Percentiles rank a stretch among this genome's conserved stretches.
phyloP scores from a whole-genome alignment of 2,113 vertebrate genomes.

The Beaufortia kweichowensis region DNA sequence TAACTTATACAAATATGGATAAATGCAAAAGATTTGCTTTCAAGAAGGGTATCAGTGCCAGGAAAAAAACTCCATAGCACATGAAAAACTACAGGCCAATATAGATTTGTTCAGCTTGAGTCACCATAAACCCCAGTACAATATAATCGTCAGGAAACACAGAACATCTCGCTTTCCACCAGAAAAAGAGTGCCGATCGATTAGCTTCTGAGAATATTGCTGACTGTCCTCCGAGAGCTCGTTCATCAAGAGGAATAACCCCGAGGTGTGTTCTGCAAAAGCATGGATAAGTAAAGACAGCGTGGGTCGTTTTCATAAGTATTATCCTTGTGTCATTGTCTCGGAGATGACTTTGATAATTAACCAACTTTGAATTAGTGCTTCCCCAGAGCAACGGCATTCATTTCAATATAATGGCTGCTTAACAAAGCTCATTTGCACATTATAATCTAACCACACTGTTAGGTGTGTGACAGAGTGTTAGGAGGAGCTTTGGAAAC shows the following conservation, averaged over 20 bases:
- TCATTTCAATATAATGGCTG: slow-evolving; percentile 31
- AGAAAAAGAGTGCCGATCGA: slow-evolving; percentile 50
- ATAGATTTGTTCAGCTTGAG: slow-evolving; percentile 57
- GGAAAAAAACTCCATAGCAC: slow-evolving; percentile 53
- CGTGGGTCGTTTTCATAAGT: slow-evolving; percentile 5
- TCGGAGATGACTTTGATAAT: slow-evolving; percentile 12
- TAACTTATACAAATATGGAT: no score
- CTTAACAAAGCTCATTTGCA: slow-evolving; percentile 7
- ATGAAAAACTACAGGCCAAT: slow-evolving; percentile 49
- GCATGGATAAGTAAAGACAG: slow-evolving; percentile 11
- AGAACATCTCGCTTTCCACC: slow-evolving; percentile 36
- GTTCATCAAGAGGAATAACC: slow-evolving; percentile 10
- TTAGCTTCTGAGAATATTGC: slow-evolving; percentile 45
- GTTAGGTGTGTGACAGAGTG: slow-evolving; percentile 10
- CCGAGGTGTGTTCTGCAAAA: neutral
- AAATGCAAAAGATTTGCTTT: no score
- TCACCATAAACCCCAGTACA: slow-evolving; percentile 37
- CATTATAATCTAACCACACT: slow-evolving; percentile 16
- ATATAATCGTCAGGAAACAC: slow-evolving; percentile 50
- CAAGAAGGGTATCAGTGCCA: slow-evolving; percentile 44
- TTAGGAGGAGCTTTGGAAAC: slow-evolving; percentile 14
- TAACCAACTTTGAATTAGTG: slow-evolving; percentile 14
- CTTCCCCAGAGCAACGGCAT: neutral
- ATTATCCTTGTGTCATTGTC: neutral
- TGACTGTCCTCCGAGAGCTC: slow-evolving; percentile 34